These are phyloP conservation scores for Neomonachus schauinslandi DNA, from an alignment of 2,113 vertebrate species.

Conservation along the genomic window DNA sequence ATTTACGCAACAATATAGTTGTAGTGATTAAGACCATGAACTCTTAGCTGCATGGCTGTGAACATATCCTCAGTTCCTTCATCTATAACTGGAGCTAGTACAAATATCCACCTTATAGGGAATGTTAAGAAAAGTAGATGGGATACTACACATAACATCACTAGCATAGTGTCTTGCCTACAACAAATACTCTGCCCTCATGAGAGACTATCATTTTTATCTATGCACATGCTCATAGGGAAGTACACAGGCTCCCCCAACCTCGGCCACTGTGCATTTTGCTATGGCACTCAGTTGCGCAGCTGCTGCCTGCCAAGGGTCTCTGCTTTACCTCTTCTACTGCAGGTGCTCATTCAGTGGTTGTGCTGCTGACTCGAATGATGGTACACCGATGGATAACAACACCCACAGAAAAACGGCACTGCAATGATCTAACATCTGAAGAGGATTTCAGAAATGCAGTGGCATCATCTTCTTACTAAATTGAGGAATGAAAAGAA, in stretches of 20 bases:
- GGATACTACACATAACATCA: not conserved
- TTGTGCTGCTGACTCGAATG: not conserved
- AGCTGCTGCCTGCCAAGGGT: not conserved
- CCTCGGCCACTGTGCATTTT: not conserved
- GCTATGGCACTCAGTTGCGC: not conserved
- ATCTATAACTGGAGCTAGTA: not conserved
- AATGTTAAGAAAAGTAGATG: not conserved
- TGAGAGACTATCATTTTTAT: not conserved
- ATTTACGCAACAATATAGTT: not conserved
- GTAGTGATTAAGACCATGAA: not conserved
- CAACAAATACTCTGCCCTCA: not conserved
- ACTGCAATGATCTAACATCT: not conserved
- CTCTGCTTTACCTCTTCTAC: not conserved
- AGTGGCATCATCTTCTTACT: not conserved
- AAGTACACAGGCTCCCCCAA: not conserved
- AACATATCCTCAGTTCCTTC: not conserved
- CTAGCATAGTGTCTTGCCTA: not conserved
- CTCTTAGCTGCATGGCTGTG: not conserved
- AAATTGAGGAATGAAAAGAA: not conserved
- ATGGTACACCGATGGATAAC: not conserved
- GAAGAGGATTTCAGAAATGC: conserved; percentile 41
- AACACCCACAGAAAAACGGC: not conserved
- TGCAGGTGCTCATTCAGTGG: not conserved
- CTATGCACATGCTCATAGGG: not conserved
- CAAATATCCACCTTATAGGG: not conserved